phyloP scores from a whole-genome alignment of 1,140 invertebrate species.

The Teleopsis dalmanni region DNA sequence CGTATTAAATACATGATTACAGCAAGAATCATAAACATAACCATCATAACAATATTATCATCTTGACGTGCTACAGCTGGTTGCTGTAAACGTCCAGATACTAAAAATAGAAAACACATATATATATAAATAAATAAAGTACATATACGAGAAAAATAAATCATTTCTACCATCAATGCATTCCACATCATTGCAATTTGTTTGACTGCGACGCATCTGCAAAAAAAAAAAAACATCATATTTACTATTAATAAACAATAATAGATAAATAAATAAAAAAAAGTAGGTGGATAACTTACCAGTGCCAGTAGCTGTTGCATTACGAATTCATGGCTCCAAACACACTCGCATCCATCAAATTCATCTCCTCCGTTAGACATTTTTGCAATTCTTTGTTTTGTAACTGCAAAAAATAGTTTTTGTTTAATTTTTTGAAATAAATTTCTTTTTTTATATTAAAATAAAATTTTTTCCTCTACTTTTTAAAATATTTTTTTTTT shows the following conservation, averaged over 20 bases:
- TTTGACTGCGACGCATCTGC: slow-evolving; percentile 76
- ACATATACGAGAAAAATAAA: no score
- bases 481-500: no score
- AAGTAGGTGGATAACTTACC: slow-evolving; percentile 57
- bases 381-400: slow-evolving; percentile 1
- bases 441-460: no score
- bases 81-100: slow-evolving; percentile 26
- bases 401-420: background rate
- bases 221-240: slow-evolving; percentile 36
- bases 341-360: slow-evolving; percentile 77
- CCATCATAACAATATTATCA: slow-evolving; percentile 49
- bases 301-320: slow-evolving; percentile 80
- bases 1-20: slow-evolving; percentile 53
- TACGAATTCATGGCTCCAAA: slow-evolving; percentile 79
- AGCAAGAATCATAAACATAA: slow-evolving; percentile 50
- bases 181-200: slow-evolving; percentile 77
- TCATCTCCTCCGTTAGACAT: slow-evolving; percentile 55
- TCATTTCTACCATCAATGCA: slow-evolving; percentile 65
- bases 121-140: no score
- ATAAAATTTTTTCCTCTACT: no score
- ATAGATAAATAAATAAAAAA: slow-evolving; percentile 13
- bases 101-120: slow-evolving; percentile 16
- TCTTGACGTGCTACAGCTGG: slow-evolving; percentile 31
- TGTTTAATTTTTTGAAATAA: background rate
- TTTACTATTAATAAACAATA: slow-evolving; percentile 3